phyloP scores from a whole-genome alignment of 2,113 vertebrate species.

The Setophaga coronata region DNA sequence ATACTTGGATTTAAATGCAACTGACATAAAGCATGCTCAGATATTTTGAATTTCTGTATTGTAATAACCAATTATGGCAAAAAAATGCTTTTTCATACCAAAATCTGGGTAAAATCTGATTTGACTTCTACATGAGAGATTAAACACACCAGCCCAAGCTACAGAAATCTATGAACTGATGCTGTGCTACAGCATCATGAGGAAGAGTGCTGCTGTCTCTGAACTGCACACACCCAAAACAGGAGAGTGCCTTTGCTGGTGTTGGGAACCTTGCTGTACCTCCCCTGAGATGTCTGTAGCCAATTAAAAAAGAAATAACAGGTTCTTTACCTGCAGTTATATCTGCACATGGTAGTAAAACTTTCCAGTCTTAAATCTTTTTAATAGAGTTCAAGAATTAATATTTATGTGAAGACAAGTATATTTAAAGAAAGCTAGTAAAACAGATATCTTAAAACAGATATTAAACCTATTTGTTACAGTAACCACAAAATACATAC shows the following conservation, averaged over 20 bases:
- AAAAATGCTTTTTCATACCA: neutral
- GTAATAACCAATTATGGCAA: slow-evolving; percentile 18
- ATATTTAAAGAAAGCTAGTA: neutral
- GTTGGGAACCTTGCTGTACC: neutral
- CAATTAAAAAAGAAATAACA: neutral
- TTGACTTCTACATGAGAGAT: neutral
- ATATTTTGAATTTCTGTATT: slow-evolving; percentile 41
- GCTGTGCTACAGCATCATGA: accelerated
- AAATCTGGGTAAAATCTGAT: neutral
- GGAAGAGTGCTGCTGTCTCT: neutral
- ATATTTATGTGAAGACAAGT: neutral
- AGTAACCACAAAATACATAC: neutral
- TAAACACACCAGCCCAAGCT: neutral
- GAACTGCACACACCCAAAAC: neutral
- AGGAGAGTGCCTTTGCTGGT: neutral
- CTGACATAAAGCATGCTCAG: slow-evolving; percentile 27
- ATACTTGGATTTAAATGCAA: slow-evolving; percentile 49
- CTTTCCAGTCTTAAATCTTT: neutral
- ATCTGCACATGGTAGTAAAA: neutral
- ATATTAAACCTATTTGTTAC: neutral
- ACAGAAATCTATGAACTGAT: neutral
- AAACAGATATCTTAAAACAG: neutral
- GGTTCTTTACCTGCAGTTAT: neutral
- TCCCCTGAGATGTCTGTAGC: neutral
- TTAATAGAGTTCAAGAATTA: neutral